Base-by-base conservation (phyloP, 2,797 vertebrate species). In the Pogonophryne albipinna region DNA sequence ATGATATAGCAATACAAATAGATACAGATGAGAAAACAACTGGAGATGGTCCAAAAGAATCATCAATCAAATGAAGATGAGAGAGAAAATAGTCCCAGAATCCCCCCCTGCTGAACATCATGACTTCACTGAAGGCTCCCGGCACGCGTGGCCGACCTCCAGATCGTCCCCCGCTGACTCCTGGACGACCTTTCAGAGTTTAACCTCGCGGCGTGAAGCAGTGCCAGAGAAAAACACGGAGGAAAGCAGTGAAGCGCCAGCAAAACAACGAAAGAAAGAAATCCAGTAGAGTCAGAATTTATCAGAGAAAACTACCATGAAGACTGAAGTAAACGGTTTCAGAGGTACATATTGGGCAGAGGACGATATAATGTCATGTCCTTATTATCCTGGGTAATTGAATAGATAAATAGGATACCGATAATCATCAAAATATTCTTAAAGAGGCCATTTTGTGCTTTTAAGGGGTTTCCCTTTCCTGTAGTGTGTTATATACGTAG, bases 121-220 rank as follows among this genome's bases (percentile, higher is more conserved):
- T 5, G 27, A 27, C 27, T 27, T 27, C 27, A 27, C 27, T 27
- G 27, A 27, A 38, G 34, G 7, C 34, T 38, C 6, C 34, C 34
- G 34, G 34, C 8, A 38, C 34, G 55, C 83, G 23, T 73, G 89
- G 75, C 47, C 60, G 38, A 19, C 64, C 73, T 70, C 67, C 79
- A 71, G 67, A 73, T 19, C 61, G 3, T 59, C 61, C 52, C 78
- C 83, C 4, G 56, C 74, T 64, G 73, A 82, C 74, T 75, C 45
- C 75, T 85, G 83, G 79, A 64, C 51, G 50, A 80, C 85, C 72
- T 82, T 70, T 71, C 71, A 16, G 27, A 49, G 19, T 1, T 19
- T 73, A 60, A 90, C 86, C 86, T 85, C 67, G 67, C 19, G 50
- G 15, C 13, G 49, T 2, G 34, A 68, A 67, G 76, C 27, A 1